phyloP scores from a whole-genome alignment of 2,113 vertebrate genomes.

The Apteryx owenii region DNA sequence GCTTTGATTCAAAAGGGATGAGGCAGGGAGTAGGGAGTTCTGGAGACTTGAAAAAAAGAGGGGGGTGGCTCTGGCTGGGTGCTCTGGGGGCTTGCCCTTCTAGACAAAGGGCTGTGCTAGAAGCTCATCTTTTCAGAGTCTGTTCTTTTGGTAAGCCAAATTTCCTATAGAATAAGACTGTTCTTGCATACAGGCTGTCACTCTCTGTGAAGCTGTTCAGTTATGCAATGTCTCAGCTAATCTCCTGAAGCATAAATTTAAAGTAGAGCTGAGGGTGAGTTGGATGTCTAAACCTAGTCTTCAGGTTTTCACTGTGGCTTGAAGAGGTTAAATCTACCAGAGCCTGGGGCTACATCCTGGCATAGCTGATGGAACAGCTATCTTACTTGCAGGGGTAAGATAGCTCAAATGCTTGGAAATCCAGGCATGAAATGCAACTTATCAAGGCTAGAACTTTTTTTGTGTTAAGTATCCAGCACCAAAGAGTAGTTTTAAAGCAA shows the following conservation, averaged over 20 bases:
- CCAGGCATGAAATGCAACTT: constrained; percentile 53
- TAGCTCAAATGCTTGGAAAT: constrained; percentile 53
- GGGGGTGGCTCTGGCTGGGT: not conserved
- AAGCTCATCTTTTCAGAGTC: not conserved
- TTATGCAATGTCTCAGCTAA: not conserved
- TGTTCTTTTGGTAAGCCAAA: not conserved
- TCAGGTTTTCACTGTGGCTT: not conserved
- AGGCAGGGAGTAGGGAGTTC: fast-evolving
- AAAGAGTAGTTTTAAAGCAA: not conserved
- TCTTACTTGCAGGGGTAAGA: constrained; percentile 39
- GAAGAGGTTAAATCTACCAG: constrained; percentile 29
- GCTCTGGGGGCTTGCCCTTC: fast-evolving
- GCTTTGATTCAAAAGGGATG: not conserved
- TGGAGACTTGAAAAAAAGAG: not conserved
- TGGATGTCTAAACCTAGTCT: not conserved
- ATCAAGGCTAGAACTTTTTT: constrained; percentile 31
- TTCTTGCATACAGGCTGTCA: not conserved
- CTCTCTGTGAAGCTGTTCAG: not conserved
- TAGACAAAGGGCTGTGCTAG: fast-evolving
- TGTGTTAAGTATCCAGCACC: constrained; percentile 1
- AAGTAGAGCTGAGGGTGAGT: not conserved
- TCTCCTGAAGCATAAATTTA: not conserved
- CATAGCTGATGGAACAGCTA: constrained; percentile 33
- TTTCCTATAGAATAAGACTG: not conserved
- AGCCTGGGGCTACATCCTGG: constrained; percentile 19